These are phyloP conservation scores for Nomia melanderi DNA, from an alignment of 1,140 invertebrate genomes.

Conservation along the genomic window DNA sequence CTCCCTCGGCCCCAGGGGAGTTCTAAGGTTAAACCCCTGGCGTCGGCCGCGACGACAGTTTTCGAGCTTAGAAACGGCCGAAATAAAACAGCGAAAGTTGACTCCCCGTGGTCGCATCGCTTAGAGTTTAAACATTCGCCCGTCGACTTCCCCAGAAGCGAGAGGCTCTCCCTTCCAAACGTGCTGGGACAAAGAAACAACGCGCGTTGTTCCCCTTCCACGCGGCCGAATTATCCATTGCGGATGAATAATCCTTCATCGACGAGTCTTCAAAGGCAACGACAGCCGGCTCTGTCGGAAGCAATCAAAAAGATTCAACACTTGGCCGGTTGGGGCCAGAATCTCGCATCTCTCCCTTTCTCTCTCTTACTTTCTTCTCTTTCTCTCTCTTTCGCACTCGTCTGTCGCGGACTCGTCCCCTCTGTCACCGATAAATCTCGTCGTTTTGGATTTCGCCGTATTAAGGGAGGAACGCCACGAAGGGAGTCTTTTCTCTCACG, in stretches of 20 bases:
- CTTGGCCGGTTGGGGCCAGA: slow-evolving; percentile 22
- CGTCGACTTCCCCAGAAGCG: slow-evolving; percentile 19
- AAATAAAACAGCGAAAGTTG: too few species aligned
- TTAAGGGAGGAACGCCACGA: slow-evolving; percentile 31
- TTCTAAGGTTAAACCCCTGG: too few species aligned
- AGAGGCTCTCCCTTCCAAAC: neutral
- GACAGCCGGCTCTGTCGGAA: slow-evolving; percentile 55
- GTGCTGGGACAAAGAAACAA: slow-evolving; percentile 38
- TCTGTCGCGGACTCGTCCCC: slow-evolving; percentile 49
- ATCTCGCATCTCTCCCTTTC: neutral
- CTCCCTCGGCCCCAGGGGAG: too few species aligned
- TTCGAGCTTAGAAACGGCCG: too few species aligned
- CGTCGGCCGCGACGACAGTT: too few species aligned
- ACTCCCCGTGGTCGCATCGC: neutral
- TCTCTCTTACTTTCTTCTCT: too few species aligned
- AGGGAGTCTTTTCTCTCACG: slow-evolving; percentile 63
- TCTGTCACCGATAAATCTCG: slow-evolving; percentile 53
- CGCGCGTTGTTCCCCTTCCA: neutral
- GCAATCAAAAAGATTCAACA: slow-evolving; percentile 58
- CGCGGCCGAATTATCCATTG: slow-evolving; percentile 35
- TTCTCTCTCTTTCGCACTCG: too few species aligned
- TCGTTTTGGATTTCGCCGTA: slow-evolving; percentile 68
- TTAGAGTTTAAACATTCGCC: slow-evolving; percentile 22
- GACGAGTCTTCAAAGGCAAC: slow-evolving; percentile 56
- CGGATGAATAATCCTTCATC: slow-evolving; percentile 53